Evolutionary conservation across 2,888 invertebrate genomes (phyloP), one percentile per base, ranked within the genome.

Genomic region (Unio pictorum): DNA sequence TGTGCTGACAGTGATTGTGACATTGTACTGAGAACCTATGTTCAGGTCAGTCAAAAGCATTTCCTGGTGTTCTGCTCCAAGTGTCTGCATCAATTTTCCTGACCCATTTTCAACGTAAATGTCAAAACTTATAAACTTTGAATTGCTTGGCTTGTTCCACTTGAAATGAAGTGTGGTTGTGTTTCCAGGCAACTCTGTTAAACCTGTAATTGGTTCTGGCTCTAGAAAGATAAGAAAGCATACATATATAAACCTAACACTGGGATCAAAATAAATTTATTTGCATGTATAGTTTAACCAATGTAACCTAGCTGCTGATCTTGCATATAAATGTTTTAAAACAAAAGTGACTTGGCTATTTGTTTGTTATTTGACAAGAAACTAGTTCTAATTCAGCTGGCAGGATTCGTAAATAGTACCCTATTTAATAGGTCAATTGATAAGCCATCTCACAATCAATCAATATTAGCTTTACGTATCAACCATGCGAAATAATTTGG

Each of bases 21-120:
- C 75, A 68, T 79, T 79, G 66, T 82, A 83, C 66, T 67, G 30
- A 30, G 71, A 72, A 11, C 84, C 84, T 4, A 76, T 72, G 3
- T 69, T 60, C 6, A 84, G 70, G 60, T 75, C 70, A 26, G 72
- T 73, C 18, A 81, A 59, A n/a, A 68, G 67, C 54, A 76, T 58
- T 28, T 75, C 72, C 28, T 63, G 67, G 23, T 75, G 57, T 1
- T 70, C 69, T 2, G 66, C 66, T 23, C 28, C 61, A 17, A 70
- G 26, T 26, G 69, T 58, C 64, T 61, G 57, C 45, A 3, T 64
- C 54, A 70, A 56, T 7, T 59, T 62, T 23, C 71, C 75, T 62
- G 55, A 59, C 6, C n/a, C 57, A 58, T 68, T 64, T 8, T 63
- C 68, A 1, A 74, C 68, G 18, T 57, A 56, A 20, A 75, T 59